Evolutionary conservation across 2,888 invertebrate genomes (phyloP).

Genomic region (Saturnia japonica): DNA sequence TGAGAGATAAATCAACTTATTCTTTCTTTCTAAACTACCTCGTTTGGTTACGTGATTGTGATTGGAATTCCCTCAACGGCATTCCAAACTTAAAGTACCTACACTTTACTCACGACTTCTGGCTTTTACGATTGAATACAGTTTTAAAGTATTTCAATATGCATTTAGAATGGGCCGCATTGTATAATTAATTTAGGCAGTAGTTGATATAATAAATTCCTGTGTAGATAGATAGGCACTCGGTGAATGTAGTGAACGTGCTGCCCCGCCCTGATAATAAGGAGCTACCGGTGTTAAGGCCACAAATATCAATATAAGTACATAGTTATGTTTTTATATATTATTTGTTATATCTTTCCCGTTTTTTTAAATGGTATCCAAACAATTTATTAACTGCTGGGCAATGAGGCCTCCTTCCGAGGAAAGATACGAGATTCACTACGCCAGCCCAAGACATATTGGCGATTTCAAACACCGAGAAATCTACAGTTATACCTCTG

Average conservation of each 20-base stretch:
- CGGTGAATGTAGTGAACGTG: slow-evolving; percentile 42
- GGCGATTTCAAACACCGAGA: too few species aligned
- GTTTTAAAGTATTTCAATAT: background rate
- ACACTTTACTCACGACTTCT: slow-evolving; percentile 9
- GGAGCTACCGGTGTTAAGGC: slow-evolving; percentile 58
- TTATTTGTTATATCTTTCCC: background rate
- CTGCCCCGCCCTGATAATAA: slow-evolving; percentile 61
- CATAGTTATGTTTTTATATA: background rate
- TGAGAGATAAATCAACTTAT: too few species aligned
- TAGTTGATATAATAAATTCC: slow-evolving; percentile 35
- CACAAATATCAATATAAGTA: slow-evolving; percentile 11
- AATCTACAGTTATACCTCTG: too few species aligned
- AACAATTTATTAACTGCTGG: too few species aligned
- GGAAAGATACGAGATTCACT: too few species aligned
- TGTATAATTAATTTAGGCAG: slow-evolving; percentile 25
- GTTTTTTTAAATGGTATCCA: background rate
- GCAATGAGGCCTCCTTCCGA: too few species aligned
- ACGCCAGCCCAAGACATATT: too few species aligned
- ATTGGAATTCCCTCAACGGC: background rate
- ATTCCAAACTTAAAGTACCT: background rate
- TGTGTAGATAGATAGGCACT: slow-evolving; percentile 29
- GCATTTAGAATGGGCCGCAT: slow-evolving; percentile 6
- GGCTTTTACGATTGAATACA: slow-evolving; percentile 2
- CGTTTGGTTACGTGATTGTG: background rate
- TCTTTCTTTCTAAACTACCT: background rate